phyloP scores from a whole-genome alignment of 1,140 invertebrate genomes.

The Leptinotarsa defecta region DNA sequence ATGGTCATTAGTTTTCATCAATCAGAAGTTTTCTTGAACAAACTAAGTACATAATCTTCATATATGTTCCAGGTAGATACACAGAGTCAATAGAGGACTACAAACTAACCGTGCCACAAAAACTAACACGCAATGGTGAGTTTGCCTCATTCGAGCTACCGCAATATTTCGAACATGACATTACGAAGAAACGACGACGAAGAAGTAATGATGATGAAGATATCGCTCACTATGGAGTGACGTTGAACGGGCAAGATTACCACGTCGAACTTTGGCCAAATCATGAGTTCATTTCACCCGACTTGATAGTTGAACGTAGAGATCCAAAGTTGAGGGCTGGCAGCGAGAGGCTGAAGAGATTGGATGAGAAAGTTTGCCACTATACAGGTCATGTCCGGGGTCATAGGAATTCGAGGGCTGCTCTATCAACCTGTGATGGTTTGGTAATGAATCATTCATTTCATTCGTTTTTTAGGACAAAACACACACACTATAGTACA shows the following conservation, averaged over 20 bases:
- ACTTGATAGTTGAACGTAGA: slow-evolving; percentile 62
- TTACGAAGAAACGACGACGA: slow-evolving; percentile 44
- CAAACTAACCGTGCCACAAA: slow-evolving; percentile 59
- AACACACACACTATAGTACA: no score
- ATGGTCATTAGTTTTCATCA: no score
- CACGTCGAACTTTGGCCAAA: slow-evolving; percentile 62
- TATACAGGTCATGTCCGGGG: slow-evolving; percentile 61
- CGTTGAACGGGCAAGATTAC: slow-evolving; percentile 57
- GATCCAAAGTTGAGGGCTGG: slow-evolving; percentile 40
- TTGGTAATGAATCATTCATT: slow-evolving; percentile 58
- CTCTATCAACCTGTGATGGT: slow-evolving; percentile 66
- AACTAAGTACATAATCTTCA: no score
- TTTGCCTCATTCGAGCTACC: slow-evolving; percentile 58
- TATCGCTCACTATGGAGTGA: slow-evolving; percentile 60
- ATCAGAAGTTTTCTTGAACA: no score
- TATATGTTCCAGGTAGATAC: slow-evolving; percentile 54
- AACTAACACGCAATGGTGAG: slow-evolving; percentile 56
- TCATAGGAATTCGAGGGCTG: slow-evolving; percentile 59
- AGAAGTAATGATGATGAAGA: slow-evolving; percentile 40
- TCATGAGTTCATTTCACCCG: slow-evolving; percentile 61
- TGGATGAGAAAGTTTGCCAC: slow-evolving; percentile 59
- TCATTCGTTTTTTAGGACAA: no score
- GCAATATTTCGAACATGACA: slow-evolving; percentile 56
- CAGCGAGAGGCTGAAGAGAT: slow-evolving; percentile 36
- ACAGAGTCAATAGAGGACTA: slow-evolving; percentile 57